Evolutionary conservation across 2,113 vertebrate species (phyloP).

Genomic region (Dendrocopos noguchii): DNA sequence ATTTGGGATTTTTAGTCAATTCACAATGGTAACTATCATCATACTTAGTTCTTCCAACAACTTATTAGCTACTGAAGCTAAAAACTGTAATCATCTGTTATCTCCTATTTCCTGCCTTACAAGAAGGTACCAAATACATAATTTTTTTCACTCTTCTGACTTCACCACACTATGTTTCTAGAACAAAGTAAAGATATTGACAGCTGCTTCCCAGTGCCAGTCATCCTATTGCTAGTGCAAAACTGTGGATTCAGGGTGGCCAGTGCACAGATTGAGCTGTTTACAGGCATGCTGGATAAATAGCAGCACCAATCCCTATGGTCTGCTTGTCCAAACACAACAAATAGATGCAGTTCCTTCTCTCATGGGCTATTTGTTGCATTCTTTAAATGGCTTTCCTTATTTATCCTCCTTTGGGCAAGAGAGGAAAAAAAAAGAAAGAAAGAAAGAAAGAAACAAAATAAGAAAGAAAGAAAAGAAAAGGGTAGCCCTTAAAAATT

Average conservation of each 20-base stretch:
- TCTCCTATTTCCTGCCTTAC: background rate
- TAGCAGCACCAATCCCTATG: background rate
- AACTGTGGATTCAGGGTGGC: background rate
- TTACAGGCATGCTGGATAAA: background rate
- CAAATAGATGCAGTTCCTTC: background rate
- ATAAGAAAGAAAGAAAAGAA: background rate
- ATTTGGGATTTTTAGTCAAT: background rate
- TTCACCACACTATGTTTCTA: background rate
- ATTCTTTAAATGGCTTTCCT: background rate
- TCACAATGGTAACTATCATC: background rate
- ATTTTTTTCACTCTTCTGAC: background rate
- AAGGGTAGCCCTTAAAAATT: background rate
- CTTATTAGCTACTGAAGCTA: background rate
- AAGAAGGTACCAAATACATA: background rate
- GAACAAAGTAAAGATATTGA: constrained; percentile 19
- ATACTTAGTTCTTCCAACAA: background rate
- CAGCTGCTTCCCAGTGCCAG: constrained; percentile 17
- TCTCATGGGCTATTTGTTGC: background rate
- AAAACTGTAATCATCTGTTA: background rate
- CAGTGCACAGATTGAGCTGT: constrained; percentile 14
- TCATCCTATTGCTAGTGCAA: background rate
- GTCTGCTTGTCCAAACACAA: background rate
- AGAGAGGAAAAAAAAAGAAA: background rate
- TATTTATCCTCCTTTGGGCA: background rate
- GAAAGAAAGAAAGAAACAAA: background rate